Evolutionary conservation across 2,888 invertebrate genomes (phyloP).

Genomic region (Onthophagus sagittarius): DNA sequence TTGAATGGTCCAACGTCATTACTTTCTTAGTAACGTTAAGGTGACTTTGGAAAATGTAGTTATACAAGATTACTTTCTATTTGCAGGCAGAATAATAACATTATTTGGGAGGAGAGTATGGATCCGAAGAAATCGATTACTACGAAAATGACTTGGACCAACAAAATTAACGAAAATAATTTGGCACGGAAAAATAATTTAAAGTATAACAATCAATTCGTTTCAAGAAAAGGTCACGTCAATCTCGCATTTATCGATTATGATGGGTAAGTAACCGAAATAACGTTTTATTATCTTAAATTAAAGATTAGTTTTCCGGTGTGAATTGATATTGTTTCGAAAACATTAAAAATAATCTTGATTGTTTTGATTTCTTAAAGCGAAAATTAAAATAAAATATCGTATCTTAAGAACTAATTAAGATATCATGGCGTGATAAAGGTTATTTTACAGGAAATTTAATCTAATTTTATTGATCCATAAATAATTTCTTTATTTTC

Average conservation of each 20-base stretch:
- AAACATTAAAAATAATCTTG: too few species aligned
- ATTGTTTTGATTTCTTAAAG: too few species aligned
- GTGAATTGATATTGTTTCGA: too few species aligned
- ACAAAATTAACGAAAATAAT: constrained; percentile 26
- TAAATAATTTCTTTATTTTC: too few species aligned
- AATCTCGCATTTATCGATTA: constrained; percentile 42
- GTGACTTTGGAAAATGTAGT: background rate
- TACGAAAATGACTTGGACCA: background rate
- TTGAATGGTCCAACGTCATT: constrained; percentile 14
- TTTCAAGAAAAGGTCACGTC: constrained; percentile 36
- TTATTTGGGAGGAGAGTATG: background rate
- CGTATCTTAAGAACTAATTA: too few species aligned
- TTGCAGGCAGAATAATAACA: constrained; percentile 4
- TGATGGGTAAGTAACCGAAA: constrained; percentile 39
- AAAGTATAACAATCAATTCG: background rate
- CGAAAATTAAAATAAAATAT: too few species aligned
- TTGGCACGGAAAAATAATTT: constrained; percentile 10
- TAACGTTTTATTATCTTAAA: background rate
- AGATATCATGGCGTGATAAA: too few species aligned
- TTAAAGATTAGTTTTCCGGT: too few species aligned
- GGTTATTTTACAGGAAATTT: too few species aligned
- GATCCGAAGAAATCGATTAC: background rate
- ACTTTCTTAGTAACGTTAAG: background rate
- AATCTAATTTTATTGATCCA: too few species aligned
- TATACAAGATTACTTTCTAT: background rate